A percentile compares a stretch with the other conserved stretches of the same genome.
phyloP scores from a whole-genome alignment of 2,797 vertebrate genomes.

The Malurus leucopterus region DNA sequence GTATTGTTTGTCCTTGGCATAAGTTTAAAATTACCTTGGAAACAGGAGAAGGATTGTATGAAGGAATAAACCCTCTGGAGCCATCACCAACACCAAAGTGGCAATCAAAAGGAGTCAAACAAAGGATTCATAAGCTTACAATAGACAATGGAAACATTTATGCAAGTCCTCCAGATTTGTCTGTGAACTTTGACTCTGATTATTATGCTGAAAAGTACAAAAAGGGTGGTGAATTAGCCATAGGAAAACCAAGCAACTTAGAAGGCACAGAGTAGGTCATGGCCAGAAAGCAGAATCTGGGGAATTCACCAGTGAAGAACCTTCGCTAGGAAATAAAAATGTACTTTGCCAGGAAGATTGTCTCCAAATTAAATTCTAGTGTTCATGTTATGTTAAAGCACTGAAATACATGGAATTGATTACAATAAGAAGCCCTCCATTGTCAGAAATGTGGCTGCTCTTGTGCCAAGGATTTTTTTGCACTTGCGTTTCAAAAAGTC shows the following conservation, averaged over 20 bases:
- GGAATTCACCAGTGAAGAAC: not conserved
- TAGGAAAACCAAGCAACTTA: not conserved
- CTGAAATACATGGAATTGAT: not conserved
- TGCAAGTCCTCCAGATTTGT: slow-evolving; percentile 77
- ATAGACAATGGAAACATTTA: slow-evolving; percentile 80
- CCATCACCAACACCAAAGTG: slow-evolving; percentile 72
- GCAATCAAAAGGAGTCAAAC: slow-evolving; percentile 89
- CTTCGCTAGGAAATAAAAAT: not conserved
- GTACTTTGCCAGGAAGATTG: not conserved
- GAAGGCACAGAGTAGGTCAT: not conserved
- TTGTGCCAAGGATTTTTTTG: not conserved
- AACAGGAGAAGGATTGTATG: slow-evolving; percentile 86
- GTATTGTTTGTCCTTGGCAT: slow-evolving; percentile 92
- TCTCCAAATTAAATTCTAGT: not conserved
- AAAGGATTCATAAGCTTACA: slow-evolving; percentile 82
- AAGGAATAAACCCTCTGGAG: slow-evolving; percentile 72
- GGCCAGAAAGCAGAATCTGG: not conserved
- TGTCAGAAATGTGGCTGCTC: not conserved
- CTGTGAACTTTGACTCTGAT: slow-evolving; percentile 82
- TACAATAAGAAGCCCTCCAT: not conserved
- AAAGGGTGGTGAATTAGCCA: slow-evolving; percentile 33
- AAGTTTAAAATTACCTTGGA: slow-evolving; percentile 88
- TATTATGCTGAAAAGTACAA: slow-evolving; percentile 85
- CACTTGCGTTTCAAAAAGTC: not conserved
- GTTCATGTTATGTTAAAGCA: not conserved